Conservation (phyloP, 2,888 invertebrate species). For the Hyposoter didymator region DNA sequence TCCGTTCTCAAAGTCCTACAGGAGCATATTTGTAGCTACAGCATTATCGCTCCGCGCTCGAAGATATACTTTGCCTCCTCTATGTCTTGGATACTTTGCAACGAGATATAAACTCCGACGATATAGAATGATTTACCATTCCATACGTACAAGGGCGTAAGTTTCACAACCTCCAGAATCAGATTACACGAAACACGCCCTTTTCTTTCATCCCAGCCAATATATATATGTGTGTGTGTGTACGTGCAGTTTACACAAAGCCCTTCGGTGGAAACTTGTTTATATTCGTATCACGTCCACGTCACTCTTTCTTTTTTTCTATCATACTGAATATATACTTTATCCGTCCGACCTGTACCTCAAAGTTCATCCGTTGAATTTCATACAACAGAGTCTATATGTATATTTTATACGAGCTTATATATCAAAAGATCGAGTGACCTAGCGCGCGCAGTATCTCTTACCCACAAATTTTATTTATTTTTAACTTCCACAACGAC, state of each 20-base stretch:
- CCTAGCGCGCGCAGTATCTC: constrained; percentile 31
- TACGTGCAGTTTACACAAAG: constrained; percentile 22
- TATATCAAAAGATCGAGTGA: constrained; percentile 48
- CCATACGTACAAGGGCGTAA: background rate
- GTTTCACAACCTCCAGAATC: background rate
- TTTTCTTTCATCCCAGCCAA: background rate
- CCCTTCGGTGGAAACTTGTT: constrained; percentile 48
- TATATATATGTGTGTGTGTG: background rate
- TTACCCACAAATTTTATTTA: constrained; percentile 9
- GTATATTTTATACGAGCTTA: background rate
- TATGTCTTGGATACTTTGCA: constrained; percentile 45
- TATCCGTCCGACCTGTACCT: background rate
- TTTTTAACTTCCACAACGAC: constrained; percentile 17
- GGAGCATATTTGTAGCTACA: constrained; percentile 20
- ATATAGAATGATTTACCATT: constrained; percentile 3
- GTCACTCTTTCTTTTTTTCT: constrained; percentile 28
- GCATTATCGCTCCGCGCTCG: constrained; percentile 20
- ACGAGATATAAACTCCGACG: constrained; percentile 49
- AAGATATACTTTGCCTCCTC: constrained; percentile 4
- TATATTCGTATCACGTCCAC: constrained; percentile 58
- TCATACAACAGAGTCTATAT: background rate
- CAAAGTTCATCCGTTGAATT: constrained; percentile 16
- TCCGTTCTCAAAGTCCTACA: constrained; percentile 20
- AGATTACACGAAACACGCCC: background rate
- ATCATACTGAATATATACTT: constrained; percentile 38